phyloP scores from a whole-genome alignment of 2,888 invertebrate genomes.

The Eilema sororculum region DNA sequence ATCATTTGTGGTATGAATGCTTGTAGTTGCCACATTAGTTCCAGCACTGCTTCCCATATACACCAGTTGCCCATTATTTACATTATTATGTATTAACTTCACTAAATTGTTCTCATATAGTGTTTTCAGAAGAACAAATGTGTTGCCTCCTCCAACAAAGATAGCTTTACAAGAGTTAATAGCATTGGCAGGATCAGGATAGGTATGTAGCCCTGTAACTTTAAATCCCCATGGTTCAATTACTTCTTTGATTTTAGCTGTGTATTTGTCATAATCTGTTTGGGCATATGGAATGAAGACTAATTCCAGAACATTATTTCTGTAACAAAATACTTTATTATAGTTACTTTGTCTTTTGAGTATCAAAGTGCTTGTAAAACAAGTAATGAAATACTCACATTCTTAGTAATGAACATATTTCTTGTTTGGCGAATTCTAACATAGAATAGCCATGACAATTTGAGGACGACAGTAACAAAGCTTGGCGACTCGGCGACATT shows the following conservation, averaged over 20 bases:
- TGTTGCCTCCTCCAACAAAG: slow-evolving; percentile 94
- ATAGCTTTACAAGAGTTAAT: slow-evolving; percentile 89
- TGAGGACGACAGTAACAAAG: slow-evolving; percentile 90
- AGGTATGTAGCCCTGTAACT: slow-evolving; percentile 89
- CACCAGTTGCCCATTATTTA: slow-evolving; percentile 88
- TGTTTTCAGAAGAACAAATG: slow-evolving; percentile 90
- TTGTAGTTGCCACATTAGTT: slow-evolving; percentile 93
- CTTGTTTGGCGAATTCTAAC: slow-evolving; percentile 89
- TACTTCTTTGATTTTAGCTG: slow-evolving; percentile 86
- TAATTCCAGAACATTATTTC: slow-evolving; percentile 88
- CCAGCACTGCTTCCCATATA: slow-evolving; percentile 94
- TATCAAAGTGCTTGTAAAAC: background rate
- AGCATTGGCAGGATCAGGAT: slow-evolving; percentile 84
- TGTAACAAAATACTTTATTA: slow-evolving; percentile 67
- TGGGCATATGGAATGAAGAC: slow-evolving; percentile 93
- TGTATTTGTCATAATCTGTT: slow-evolving; percentile 89
- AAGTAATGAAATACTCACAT: slow-evolving; percentile 77
- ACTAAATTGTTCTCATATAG: slow-evolving; percentile 90
- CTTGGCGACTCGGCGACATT: slow-evolving; percentile 72
- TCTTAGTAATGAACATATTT: slow-evolving; percentile 87
- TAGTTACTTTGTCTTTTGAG: background rate
- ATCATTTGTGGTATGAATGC: slow-evolving; percentile 94
- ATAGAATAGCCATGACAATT: slow-evolving; percentile 89
- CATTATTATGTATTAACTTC: slow-evolving; percentile 87
- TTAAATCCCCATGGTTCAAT: slow-evolving; percentile 89